These are phyloP conservation scores for Leptinotarsa juncta DNA, from an alignment of 2,888 invertebrate genomes.

Conservation along the genomic window DNA sequence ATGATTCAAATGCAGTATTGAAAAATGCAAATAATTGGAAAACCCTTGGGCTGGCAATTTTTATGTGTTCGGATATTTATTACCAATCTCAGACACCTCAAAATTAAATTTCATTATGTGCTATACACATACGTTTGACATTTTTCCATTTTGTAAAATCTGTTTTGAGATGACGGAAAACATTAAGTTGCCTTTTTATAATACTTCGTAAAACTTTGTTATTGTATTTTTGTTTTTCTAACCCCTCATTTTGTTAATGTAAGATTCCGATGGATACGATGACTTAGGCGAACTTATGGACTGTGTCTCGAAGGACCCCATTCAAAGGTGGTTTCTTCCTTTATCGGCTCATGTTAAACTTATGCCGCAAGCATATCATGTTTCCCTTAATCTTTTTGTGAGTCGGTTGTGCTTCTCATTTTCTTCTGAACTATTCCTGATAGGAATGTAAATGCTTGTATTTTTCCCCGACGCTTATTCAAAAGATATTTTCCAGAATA, in stretches of 20 bases:
- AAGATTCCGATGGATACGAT: background rate
- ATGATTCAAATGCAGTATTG: too few relatives aligned
- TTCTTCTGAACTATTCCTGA: background rate
- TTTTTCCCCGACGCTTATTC: background rate
- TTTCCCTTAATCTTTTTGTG: background rate
- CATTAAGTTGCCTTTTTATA: too few relatives aligned
- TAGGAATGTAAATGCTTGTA: constrained; percentile 1
- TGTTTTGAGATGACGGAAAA: too few relatives aligned
- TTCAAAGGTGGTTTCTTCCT: background rate
- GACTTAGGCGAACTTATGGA: background rate
- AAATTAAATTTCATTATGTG: too few relatives aligned
- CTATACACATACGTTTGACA: too few relatives aligned
- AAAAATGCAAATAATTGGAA: too few relatives aligned
- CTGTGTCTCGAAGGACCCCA: background rate
- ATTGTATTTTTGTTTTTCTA: background rate
- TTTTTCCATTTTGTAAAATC: too few relatives aligned
- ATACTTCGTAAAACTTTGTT: background rate
- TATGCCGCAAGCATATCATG: constrained; percentile 2
- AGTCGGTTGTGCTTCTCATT: background rate
- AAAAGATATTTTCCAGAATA: background rate
- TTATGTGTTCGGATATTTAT: too few relatives aligned
- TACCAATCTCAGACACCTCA: too few relatives aligned
- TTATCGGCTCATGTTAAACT: background rate
- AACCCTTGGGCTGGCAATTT: too few relatives aligned
- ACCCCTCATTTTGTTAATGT: background rate